Evolutionary conservation across 23 tunicate species (phyloP).

Genomic region (Aplidium turbinatum): DNA sequence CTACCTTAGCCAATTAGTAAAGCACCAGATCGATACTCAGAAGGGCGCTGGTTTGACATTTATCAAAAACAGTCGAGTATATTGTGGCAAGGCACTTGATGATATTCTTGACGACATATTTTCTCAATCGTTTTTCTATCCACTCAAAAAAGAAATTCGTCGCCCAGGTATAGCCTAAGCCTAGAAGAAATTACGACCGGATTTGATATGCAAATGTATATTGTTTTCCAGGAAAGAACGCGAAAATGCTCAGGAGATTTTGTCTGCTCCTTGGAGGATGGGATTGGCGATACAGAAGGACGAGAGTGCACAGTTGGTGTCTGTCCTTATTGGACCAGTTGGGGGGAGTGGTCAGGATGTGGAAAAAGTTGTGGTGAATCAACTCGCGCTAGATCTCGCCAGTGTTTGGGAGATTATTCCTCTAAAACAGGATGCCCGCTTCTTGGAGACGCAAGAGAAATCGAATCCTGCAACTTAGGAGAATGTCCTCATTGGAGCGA

Average conservation of each 20-base stretch:
- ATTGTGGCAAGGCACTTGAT: too few species aligned
- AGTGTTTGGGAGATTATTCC: constrained; percentile 55
- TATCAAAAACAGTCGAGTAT: too few species aligned
- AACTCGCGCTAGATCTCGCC: constrained; percentile 16
- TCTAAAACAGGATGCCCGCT: constrained; percentile 21
- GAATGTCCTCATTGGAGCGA: constrained; percentile 57
- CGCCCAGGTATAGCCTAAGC: too few species aligned
- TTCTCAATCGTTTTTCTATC: too few species aligned
- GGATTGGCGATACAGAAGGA: constrained; percentile 33
- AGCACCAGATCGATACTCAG: too few species aligned
- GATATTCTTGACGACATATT: too few species aligned
- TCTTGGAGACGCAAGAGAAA: constrained; percentile 1
- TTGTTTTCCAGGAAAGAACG: constrained; percentile 33
- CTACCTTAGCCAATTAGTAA: too few species aligned
- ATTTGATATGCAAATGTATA: too few species aligned
- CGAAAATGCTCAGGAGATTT: constrained; percentile 72
- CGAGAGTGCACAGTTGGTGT: constrained; percentile 36
- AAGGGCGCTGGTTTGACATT: too few species aligned
- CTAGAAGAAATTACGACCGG: too few species aligned
- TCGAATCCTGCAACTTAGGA: constrained; percentile 51
- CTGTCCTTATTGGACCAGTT: constrained; percentile 47
- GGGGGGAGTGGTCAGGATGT: constrained; percentile 46
- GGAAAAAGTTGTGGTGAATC: constrained; percentile 42
- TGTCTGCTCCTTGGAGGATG: constrained; percentile 37
- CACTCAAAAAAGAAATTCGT: too few species aligned